These are phyloP conservation scores for Pocota personata DNA, from an alignment of 2,888 invertebrate genomes.

Conservation along the genomic window DNA sequence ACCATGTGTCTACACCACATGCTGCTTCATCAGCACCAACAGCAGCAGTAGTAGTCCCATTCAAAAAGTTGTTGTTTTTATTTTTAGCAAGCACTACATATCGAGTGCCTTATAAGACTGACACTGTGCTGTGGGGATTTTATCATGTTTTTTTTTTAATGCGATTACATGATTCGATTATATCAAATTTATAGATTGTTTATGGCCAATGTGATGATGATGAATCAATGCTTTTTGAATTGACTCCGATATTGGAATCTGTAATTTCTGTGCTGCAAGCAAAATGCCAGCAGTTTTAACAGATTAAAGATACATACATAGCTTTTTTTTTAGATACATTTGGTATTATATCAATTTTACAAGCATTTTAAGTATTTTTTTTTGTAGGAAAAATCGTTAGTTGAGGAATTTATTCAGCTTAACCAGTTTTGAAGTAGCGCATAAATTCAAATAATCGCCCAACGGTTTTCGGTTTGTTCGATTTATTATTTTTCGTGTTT, in stretches of 20 bases:
- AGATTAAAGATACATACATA: background rate
- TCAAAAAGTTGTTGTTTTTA: constrained; percentile 35
- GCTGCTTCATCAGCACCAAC: constrained; percentile 31
- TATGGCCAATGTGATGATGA: constrained; percentile 50
- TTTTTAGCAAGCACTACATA: constrained; percentile 24
- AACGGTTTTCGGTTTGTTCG: background rate
- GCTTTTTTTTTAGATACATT: no score
- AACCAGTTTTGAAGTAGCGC: background rate
- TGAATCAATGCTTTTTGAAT: constrained; percentile 57
- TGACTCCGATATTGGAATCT: constrained; percentile 15
- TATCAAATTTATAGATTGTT: constrained; percentile 66
- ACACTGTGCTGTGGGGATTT: constrained; percentile 8
- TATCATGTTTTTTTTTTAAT: constrained; percentile 14
- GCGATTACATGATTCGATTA: constrained; percentile 69
- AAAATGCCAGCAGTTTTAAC: constrained; percentile 13
- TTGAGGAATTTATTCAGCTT: background rate
- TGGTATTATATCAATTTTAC: background rate
- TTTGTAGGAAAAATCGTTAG: background rate
- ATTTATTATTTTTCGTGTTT: background rate
- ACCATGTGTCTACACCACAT: constrained; percentile 39
- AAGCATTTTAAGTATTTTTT: background rate
- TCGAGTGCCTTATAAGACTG: constrained; percentile 48
- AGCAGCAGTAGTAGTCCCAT: constrained; percentile 27
- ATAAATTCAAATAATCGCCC: background rate
- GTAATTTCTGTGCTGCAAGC: constrained; percentile 32